A percentile compares a stretch with the other conserved stretches of the same genome.
Conservation (phyloP, 2,113 vertebrate species). For the Cynoglossus semilaevis region DNA sequence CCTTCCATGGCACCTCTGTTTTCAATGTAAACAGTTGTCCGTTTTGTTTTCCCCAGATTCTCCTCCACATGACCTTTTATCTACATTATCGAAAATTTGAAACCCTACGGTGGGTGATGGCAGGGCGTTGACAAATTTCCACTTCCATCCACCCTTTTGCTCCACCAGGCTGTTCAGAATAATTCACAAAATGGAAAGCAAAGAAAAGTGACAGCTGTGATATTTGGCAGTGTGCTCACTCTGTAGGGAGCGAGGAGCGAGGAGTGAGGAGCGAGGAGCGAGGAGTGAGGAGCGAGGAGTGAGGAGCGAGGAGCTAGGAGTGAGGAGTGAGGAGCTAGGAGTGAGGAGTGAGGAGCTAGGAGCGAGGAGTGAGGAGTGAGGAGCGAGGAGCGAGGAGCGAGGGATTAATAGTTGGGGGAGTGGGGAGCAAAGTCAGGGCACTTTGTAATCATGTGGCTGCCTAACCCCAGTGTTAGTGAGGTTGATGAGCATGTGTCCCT, state of each 20-base stretch:
- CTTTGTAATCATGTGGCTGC: conserved; percentile 73
- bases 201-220: conserved; percentile 66
- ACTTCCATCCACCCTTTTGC: conserved; percentile 36
- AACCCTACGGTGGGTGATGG: conserved; percentile 15
- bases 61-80: conserved; percentile 28
- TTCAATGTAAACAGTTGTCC: not conserved
- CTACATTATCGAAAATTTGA: conserved; percentile 24
- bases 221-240: conserved; percentile 45
- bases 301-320: conserved; percentile 58
- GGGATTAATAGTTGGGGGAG: conserved; percentile 58
- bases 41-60: conserved; percentile 5
- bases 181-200: conserved; percentile 52
- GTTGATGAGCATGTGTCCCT: conserved; percentile 71
- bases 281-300: too few species aligned
- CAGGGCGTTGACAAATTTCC: conserved; percentile 41
- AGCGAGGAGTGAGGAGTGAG: conserved; percentile 48
- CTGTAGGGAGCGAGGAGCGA: conserved; percentile 40
- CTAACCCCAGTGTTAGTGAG: conserved; percentile 65
- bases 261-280: conserved; percentile 48
- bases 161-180: conserved; percentile 42
- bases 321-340: conserved; percentile 56
- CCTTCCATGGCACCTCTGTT: not conserved
- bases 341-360: conserved; percentile 48
- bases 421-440: conserved; percentile 64
- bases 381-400: conserved; percentile 53